Conservation (phyloP, 1,140 invertebrate species). For the Oryctes rhinoceros region DNA sequence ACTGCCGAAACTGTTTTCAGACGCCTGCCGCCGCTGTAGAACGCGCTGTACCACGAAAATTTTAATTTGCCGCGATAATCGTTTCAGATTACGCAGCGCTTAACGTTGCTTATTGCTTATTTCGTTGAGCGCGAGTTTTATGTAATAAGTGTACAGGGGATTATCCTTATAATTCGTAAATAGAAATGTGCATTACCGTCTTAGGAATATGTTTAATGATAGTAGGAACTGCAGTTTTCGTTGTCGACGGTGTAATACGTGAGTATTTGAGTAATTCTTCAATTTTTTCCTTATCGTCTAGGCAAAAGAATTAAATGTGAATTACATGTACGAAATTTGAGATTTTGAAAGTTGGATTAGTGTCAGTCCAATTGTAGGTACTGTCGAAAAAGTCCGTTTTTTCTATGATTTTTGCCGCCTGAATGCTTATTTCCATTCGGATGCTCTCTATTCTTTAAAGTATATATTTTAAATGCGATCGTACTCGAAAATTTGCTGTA, state of each 20-base stretch:
- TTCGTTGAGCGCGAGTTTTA: background rate
- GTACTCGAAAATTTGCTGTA: too few relatives aligned
- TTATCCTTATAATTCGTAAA: background rate
- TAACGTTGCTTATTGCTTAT: background rate
- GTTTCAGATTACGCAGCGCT: background rate
- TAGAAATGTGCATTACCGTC: background rate
- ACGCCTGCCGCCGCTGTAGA: background rate
- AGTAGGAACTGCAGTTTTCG: background rate
- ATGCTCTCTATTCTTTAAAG: too few relatives aligned
- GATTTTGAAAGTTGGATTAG: too few relatives aligned
- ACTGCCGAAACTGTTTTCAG: constrained; percentile 5
- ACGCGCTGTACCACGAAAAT: background rate
- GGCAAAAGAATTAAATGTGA: too few relatives aligned
- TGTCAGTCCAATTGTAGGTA: too few relatives aligned
- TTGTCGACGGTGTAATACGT: background rate
- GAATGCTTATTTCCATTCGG: too few relatives aligned
- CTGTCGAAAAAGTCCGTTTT: too few relatives aligned
- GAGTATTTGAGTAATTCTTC: background rate
- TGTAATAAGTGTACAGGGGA: background rate
- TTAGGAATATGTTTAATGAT: background rate
- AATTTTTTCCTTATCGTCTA: too few relatives aligned
- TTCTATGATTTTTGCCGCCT: too few relatives aligned
- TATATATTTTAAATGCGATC: too few relatives aligned
- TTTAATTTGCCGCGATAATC: background rate
- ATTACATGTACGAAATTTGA: too few relatives aligned